A percentile compares a stretch with the other conserved stretches of the same genome.
These are phyloP conservation scores for Pangasius larnaudii DNA, from an alignment of 2,797 vertebrate species.

Conservation along the genomic window DNA sequence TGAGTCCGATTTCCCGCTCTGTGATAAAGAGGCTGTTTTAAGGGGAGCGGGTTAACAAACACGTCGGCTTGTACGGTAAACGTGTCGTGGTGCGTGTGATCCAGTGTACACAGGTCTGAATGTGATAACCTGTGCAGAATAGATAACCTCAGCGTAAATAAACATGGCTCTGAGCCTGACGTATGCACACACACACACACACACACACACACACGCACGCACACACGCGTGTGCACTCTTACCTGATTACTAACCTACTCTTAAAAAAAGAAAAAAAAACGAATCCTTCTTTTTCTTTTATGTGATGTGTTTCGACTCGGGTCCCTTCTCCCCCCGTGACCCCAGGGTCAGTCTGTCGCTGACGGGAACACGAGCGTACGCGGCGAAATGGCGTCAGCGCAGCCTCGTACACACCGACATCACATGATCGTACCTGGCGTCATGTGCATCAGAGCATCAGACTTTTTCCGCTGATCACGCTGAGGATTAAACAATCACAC, in stretches of 20 bases:
- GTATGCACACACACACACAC: neutral
- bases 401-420: neutral
- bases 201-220: neutral
- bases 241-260: neutral
- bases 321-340: neutral
- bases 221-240: neutral
- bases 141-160: neutral
- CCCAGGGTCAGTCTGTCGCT: neutral
- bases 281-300: neutral
- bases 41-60: no score
- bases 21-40: neutral
- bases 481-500: no score
- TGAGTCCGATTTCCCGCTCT: neutral
- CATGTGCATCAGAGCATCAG: no score
- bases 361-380: neutral
- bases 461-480: no score
- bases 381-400: neutral
- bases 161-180: neutral
- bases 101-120: neutral
- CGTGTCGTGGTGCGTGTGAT: neutral
- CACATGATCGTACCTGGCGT: no score
- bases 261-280: no score
- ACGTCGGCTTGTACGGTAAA: neutral
- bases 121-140: neutral
- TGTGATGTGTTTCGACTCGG: neutral